Conservation (phyloP, 2,797 vertebrate species). For the Onychomys leucogaster region DNA sequence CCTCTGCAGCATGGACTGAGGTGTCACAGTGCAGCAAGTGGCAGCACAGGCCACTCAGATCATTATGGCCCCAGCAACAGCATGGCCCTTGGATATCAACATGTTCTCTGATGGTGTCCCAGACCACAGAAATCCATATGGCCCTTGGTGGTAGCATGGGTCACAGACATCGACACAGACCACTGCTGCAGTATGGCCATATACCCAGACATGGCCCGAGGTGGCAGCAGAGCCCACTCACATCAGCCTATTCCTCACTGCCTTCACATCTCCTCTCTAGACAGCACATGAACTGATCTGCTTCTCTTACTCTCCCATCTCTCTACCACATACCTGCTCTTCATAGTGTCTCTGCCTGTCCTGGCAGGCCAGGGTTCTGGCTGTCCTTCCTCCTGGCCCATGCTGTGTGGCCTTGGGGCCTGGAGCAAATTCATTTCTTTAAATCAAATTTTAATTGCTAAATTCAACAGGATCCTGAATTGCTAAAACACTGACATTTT, state of each 20-base stretch:
- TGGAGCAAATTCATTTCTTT: background rate
- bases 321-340: background rate
- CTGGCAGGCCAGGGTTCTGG: too few species aligned
- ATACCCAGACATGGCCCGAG: background rate
- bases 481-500: conserved; percentile 18
- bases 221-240: background rate
- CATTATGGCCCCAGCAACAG: background rate
- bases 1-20: background rate
- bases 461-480: background rate
- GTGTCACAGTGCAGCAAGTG: background rate
- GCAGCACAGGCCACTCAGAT: background rate
- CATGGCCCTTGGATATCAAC: background rate
- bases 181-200: background rate
- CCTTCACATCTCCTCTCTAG: background rate
- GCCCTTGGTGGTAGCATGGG: background rate
- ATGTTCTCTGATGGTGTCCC: background rate
- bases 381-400: background rate
- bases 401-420: too few species aligned
- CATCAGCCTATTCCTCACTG: background rate
- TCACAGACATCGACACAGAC: background rate
- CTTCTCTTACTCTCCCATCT: background rate
- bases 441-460: background rate
- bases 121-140: background rate
- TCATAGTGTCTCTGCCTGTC: background rate
- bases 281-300: background rate